A percentile compares a stretch with the other conserved stretches of the same genome.
Conservation (phyloP, 2,113 vertebrate species). For the Copsychus sechellarum region DNA sequence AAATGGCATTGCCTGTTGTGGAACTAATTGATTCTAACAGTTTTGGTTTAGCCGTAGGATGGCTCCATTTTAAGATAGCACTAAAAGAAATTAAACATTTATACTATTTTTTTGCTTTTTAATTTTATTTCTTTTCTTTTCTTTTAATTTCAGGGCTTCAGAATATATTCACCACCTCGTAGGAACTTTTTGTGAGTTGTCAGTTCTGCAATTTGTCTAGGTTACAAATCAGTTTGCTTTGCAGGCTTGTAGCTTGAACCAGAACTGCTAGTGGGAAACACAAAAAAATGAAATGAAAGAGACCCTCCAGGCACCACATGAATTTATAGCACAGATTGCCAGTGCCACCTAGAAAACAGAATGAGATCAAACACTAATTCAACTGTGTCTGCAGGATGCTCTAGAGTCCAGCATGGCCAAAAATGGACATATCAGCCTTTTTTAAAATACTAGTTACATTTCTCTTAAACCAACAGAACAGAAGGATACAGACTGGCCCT, state of each 20-base stretch:
- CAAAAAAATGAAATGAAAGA: constrained; percentile 25
- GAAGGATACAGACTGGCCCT: background rate
- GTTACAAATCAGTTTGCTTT: constrained; percentile 36
- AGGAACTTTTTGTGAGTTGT: background rate
- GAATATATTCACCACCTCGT: background rate
- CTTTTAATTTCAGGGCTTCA: background rate
- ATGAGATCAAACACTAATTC: constrained; percentile 1
- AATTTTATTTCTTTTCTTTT: background rate
- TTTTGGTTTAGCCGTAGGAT: background rate
- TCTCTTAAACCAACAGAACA: background rate
- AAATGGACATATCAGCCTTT: background rate
- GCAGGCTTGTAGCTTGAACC: constrained; percentile 21
- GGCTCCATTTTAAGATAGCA: background rate
- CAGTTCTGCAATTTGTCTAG: background rate
- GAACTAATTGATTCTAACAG: background rate
- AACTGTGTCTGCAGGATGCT: background rate
- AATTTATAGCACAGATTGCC: constrained; percentile 29
- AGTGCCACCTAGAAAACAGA: constrained; percentile 37
- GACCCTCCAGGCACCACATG: background rate
- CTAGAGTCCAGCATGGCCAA: background rate
- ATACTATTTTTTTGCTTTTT: background rate
- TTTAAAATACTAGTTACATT: background rate
- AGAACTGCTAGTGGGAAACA: background rate
- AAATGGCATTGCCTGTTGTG: background rate
- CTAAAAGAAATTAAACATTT: background rate